Evolutionary conservation across 2,113 vertebrate species (phyloP).

Genomic region (Gymnocephalus cernua): DNA sequence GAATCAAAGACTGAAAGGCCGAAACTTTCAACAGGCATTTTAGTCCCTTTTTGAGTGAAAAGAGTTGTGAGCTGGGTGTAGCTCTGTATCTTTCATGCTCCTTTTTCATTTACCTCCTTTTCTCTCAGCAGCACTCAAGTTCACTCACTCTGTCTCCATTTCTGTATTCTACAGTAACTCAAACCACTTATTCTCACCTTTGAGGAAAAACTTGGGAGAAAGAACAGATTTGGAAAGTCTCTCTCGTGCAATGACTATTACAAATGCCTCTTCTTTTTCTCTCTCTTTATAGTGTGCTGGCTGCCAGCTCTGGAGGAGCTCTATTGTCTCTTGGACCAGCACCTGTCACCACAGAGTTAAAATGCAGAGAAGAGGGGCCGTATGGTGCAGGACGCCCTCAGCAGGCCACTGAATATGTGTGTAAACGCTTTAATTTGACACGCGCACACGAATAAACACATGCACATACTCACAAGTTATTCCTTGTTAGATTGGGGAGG

Average conservation of each 20-base stretch:
- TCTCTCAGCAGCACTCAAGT: conserved; percentile 44
- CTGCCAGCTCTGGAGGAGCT: conserved; percentile 73
- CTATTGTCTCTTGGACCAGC: conserved; percentile 74
- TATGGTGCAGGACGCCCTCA: conserved; percentile 74
- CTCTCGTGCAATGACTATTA: conserved; percentile 43
- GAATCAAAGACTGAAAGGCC: conserved; percentile 61
- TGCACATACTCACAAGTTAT: conserved; percentile 53
- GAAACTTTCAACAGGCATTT: conserved; percentile 61
- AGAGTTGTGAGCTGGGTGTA: conserved; percentile 55
- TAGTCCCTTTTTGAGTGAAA: conserved; percentile 47
- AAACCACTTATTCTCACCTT: conserved; percentile 62
- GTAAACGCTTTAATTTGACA: conserved; percentile 52
- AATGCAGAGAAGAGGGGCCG: conserved; percentile 59
- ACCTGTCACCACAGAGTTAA: conserved; percentile 79
- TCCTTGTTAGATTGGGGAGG: conserved; percentile 63
- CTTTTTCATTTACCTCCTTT: conserved; percentile 47
- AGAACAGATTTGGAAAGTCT: conserved; percentile 51
- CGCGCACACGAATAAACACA: conserved; percentile 27
- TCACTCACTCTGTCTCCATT: conserved; percentile 39
- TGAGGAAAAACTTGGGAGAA: conserved; percentile 35
- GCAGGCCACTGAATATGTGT: conserved; percentile 65
- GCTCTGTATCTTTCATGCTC: conserved; percentile 52
- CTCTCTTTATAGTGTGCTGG: conserved; percentile 41
- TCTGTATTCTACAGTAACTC: conserved; percentile 35
- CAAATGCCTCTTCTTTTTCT: conserved; percentile 51